Percentiles rank a stretch among this genome's conserved stretches.
Evolutionary conservation across 2,113 vertebrate genomes (phyloP).

Genomic region (Rhombomys opimus): DNA sequence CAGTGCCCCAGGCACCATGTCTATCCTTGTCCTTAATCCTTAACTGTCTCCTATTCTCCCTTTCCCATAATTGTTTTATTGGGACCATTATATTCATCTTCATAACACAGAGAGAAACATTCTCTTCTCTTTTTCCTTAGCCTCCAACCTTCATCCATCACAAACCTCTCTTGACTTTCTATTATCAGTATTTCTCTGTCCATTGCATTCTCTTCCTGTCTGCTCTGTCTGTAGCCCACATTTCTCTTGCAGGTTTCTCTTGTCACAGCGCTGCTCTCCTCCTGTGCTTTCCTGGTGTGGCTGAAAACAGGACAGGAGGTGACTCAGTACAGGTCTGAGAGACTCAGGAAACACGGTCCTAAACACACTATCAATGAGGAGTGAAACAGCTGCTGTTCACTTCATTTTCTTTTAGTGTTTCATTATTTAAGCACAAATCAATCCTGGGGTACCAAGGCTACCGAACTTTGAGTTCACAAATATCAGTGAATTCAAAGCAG

Average conservation of each 20-base stretch:
- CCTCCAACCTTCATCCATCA: neutral
- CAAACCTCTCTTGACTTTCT: neutral
- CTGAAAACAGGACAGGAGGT: neutral
- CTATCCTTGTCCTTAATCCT: neutral
- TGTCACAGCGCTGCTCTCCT: neutral
- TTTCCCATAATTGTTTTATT: neutral
- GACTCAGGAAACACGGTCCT: neutral
- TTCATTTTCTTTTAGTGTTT: neutral
- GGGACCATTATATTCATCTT: neutral
- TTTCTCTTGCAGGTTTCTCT: neutral
- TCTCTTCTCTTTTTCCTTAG: neutral
- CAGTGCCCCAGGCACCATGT: neutral
- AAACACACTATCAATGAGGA: neutral
- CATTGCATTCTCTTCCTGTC: neutral
- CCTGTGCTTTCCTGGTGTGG: neutral
- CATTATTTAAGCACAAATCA: neutral
- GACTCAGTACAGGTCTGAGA: neutral
- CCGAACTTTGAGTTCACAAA: neutral
- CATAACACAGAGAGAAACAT: neutral
- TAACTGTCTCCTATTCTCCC: neutral
- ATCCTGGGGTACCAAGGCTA: neutral
- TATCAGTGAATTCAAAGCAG: neutral
- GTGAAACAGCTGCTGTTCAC: neutral
- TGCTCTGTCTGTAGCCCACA: neutral
- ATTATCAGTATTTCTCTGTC: neutral